Percentiles rank a stretch among this genome's conserved stretches.
These are phyloP conservation scores for Xiphydria camelus DNA, from an alignment of 2,888 invertebrate genomes.

Conservation along the genomic window DNA sequence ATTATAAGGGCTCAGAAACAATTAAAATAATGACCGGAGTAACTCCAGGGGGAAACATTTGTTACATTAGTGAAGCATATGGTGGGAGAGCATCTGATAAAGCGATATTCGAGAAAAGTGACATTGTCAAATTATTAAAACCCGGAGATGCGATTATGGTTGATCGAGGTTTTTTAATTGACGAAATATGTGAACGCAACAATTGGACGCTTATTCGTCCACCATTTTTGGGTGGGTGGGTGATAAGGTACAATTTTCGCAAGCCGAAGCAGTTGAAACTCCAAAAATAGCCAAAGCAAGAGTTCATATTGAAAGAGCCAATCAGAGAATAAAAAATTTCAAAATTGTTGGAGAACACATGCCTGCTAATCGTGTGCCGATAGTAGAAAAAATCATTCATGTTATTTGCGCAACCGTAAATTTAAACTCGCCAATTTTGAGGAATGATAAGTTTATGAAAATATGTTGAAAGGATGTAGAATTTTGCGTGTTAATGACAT, in stretches of 20 bases:
- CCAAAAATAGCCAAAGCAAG: conserved; percentile 19
- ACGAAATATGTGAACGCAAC: background rate
- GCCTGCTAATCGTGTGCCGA: conserved; percentile 13
- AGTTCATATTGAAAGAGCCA: conserved; percentile 25
- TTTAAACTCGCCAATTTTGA: conserved; percentile 15
- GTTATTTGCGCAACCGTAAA: conserved; percentile 24
- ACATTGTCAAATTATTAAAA: conserved; percentile 14
- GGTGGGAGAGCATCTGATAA: conserved; percentile 18
- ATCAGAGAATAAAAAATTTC: conserved; percentile 24
- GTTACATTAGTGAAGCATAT: conserved; percentile 1
- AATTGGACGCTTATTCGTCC: conserved; percentile 5
- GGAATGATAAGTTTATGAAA: conserved; percentile 19
- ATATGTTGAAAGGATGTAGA: too few relatives aligned
- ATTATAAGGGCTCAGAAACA: conserved; percentile 26
- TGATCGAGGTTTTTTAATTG: conserved; percentile 12
- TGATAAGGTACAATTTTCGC: conserved; percentile 16
- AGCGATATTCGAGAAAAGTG: conserved; percentile 19
- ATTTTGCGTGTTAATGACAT: too few relatives aligned
- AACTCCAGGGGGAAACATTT: conserved; percentile 5
- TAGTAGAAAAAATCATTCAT: conserved; percentile 19
- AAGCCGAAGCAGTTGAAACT: conserved; percentile 12
- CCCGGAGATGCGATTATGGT: conserved; percentile 27
- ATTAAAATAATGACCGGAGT: conserved; percentile 26
- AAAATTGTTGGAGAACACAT: conserved; percentile 20
- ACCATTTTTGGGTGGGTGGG: conserved; percentile 11